Conservation (phyloP, 2,797 vertebrate genomes). For the Stomatorhinus walkeri region DNA sequence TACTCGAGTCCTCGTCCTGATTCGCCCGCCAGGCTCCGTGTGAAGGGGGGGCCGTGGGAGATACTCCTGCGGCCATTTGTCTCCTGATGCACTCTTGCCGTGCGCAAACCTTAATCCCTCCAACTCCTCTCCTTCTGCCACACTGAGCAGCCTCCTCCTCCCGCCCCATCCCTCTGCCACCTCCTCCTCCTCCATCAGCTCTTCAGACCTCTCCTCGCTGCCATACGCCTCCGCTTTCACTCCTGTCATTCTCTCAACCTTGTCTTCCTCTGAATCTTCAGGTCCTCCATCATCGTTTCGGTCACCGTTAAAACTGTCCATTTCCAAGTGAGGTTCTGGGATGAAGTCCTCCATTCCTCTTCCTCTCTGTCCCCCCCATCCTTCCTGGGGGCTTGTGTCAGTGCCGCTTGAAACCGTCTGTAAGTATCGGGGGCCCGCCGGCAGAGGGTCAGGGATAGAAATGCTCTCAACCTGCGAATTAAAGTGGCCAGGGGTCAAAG, state of each 20-base stretch:
- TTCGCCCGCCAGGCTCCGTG: conserved; percentile 5
- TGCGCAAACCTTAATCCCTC: neutral
- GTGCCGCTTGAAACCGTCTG: conserved; percentile 24
- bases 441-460: conserved; percentile 26
- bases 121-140: conserved; percentile 41
- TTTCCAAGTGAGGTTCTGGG: neutral
- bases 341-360: conserved; percentile 38
- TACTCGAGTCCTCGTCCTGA: neutral
- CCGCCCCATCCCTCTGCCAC: conserved; percentile 42
- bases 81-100: neutral
- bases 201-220: conserved; percentile 37
- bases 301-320: neutral
- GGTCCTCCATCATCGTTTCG: neutral
- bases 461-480: conserved; percentile 33
- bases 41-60: neutral
- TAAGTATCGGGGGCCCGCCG: neutral
- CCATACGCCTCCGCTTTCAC: conserved; percentile 43
- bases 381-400: conserved; percentile 33
- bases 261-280: conserved; percentile 43
- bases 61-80: conserved; percentile 10
- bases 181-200: conserved; percentile 30
- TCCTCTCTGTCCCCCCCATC: conserved; percentile 34
- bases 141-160: conserved; percentile 54
- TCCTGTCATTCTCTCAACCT: conserved; percentile 45
- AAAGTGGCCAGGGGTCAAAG: conserved; percentile 50